These are phyloP conservation scores for Glareola pratincola DNA, from an alignment of 2,113 vertebrate genomes.

Conservation along the genomic window DNA sequence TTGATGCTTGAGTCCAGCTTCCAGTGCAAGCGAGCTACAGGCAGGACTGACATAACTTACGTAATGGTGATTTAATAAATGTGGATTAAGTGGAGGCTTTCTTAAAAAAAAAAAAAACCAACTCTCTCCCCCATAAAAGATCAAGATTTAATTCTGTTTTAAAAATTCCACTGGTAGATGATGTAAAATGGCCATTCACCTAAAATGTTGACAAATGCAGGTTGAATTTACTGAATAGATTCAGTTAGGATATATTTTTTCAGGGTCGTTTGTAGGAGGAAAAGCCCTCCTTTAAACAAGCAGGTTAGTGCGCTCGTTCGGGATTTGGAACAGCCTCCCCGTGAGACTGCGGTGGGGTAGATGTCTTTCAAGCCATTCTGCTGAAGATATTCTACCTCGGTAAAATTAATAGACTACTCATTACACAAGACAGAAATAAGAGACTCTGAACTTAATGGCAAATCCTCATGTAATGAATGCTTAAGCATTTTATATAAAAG, in stretches of 20 bases:
- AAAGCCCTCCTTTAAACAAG: not conserved
- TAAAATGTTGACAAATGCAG: not conserved
- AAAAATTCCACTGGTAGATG: not conserved
- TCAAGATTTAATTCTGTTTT: not conserved
- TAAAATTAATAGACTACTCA: not conserved
- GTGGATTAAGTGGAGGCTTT: not conserved
- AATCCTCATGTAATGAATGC: not conserved
- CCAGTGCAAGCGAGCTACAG: not conserved
- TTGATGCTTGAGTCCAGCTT: not conserved
- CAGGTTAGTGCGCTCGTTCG: not conserved
- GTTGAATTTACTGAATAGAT: not conserved
- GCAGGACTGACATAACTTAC: not conserved
- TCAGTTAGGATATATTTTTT: not conserved
- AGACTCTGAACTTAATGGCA: not conserved
- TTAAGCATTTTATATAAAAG: not conserved
- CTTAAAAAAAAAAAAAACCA: not conserved
- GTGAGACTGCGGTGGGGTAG: not conserved
- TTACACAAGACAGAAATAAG: not conserved
- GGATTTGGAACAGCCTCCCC: not conserved
- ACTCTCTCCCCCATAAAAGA: accelerated
- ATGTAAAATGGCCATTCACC: not conserved
- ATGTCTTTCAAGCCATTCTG: not conserved
- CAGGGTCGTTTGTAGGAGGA: not conserved
- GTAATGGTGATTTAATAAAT: not conserved
- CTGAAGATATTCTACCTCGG: not conserved